Base-by-base conservation (phyloP, 2,797 vertebrate genomes). In the Arrhamphus sclerolepis region DNA sequence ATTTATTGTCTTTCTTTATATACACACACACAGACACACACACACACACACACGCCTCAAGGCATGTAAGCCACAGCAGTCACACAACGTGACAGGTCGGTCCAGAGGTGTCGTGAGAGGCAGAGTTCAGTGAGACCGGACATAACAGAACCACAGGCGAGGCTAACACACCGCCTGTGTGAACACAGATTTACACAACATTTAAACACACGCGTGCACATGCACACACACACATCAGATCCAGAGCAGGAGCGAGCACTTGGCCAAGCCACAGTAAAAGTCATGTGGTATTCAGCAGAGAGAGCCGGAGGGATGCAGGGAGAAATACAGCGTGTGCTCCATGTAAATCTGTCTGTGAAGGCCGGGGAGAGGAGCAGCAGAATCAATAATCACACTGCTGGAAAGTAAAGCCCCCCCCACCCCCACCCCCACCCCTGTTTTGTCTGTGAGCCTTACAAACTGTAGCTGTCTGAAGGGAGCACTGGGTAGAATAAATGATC, bases 101-200 rank as follows among this genome's bases (percentile, higher is more conserved):
- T 75, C 71, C 75, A 80, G 82, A 84, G 82, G 84, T 89, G 81
- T 71, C 63, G 62, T 61, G 63, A 77, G 65, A 74, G 51, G 66
- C 65, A 75, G 61, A 49, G 58, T 83, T 75, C 74, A 70, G 71
- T 50, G 17, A 26, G 67, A 66, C 17, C n/a, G 16, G 67, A 83
- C 77, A 75, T 62, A 28, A 59, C 43, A 72, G 56, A 70, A 71
- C 83, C 74, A 56, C 65, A 40, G 80, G 78, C 77, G 0, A 80
- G 69, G 71, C 40, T 48, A 77, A 75, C 57, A 58, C 50, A 19
- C 26, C 9, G 51, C 46, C 48, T 29, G 18, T 68, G 65, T 34
- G 20, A 55, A 59, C 31, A 41, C 66, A 65, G 1, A 51, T 26
- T 43, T 48, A 56, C 31, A 47, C 66, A 57, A 55, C 46, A 50